Conservation (phyloP, 2,888 invertebrate species). For the Dynastes grantii region DNA sequence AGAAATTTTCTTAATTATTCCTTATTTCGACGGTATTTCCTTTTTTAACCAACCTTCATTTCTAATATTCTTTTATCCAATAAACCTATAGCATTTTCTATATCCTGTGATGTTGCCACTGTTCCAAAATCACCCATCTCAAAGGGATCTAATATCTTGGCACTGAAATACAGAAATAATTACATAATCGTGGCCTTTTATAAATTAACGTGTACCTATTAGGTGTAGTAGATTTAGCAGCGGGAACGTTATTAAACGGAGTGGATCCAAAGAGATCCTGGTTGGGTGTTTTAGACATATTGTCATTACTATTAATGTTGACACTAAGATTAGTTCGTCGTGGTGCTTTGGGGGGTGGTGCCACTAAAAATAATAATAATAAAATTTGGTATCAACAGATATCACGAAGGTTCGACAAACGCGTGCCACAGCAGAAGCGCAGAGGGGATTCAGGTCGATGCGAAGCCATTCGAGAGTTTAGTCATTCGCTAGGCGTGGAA, state of each 20-base stretch:
- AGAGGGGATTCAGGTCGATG: no score
- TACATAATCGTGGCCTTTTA: no score
- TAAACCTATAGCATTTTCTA: conserved; percentile 84
- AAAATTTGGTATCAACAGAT: not conserved
- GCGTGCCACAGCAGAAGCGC: no score
- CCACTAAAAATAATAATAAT: conserved; percentile 76
- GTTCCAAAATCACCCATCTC: conserved; percentile 84
- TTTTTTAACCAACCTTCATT: conserved; percentile 80
- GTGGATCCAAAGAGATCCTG: conserved; percentile 88
- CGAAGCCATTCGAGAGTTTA: no score
- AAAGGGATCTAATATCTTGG: conserved; percentile 81
- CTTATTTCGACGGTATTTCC: conserved; percentile 4
- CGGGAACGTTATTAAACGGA: conserved; percentile 74
- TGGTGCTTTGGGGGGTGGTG: conserved; percentile 89
- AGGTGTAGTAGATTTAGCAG: conserved; percentile 57
- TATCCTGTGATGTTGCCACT: conserved; percentile 73
- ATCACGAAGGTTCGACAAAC: no score
- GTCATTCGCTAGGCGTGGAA: no score
- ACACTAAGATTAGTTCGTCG: conserved; percentile 68
- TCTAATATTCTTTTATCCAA: conserved; percentile 88
- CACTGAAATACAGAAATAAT: conserved; percentile 63
- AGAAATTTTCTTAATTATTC: conserved; percentile 30
- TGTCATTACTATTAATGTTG: conserved; percentile 61
- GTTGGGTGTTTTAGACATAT: conserved; percentile 68
- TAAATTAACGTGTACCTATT: conserved; percentile 58